A percentile compares a stretch with the other conserved stretches of the same genome.
Conservation (phyloP, 1,140 invertebrate species). For the Delia radicum region DNA sequence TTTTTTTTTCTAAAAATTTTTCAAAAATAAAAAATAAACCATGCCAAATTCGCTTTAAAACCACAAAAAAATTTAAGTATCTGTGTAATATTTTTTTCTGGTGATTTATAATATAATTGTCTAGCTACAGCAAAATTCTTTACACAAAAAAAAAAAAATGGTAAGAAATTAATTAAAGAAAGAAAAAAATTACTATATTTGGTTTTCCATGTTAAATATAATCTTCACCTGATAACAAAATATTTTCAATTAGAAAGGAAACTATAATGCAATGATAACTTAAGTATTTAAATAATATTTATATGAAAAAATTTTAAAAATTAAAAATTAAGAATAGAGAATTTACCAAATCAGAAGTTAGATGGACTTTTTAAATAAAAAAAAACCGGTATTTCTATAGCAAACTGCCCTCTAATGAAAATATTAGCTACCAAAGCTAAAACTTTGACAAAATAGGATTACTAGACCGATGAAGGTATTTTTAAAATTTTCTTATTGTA, state of each 20-base stretch:
- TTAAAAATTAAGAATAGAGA: background rate
- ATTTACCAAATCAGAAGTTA: too few relatives aligned
- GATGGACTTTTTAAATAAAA: too few relatives aligned
- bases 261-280: too few relatives aligned
- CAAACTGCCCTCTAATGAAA: too few relatives aligned
- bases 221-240: slow-evolving; percentile 7
- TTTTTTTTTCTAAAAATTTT: background rate
- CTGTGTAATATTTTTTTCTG: background rate
- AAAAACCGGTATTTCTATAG: too few relatives aligned
- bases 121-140: slow-evolving; percentile 24
- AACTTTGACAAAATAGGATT: too few relatives aligned
- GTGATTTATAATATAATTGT: slow-evolving; percentile 20
- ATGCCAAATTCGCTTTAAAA: slow-evolving; percentile 31
- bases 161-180: slow-evolving; percentile 7
- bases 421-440: too few relatives aligned
- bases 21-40: slow-evolving; percentile 28
- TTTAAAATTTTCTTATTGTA: too few relatives aligned
- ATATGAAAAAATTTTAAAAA: background rate
- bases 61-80: background rate
- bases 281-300: background rate
- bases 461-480: too few relatives aligned
- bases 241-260: background rate
- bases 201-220: slow-evolving; percentile 2
- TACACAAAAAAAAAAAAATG: background rate
- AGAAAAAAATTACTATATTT: background rate